These are phyloP conservation scores for Neoarius graeffei DNA, from an alignment of 2,113 vertebrate genomes.

Conservation along the genomic window DNA sequence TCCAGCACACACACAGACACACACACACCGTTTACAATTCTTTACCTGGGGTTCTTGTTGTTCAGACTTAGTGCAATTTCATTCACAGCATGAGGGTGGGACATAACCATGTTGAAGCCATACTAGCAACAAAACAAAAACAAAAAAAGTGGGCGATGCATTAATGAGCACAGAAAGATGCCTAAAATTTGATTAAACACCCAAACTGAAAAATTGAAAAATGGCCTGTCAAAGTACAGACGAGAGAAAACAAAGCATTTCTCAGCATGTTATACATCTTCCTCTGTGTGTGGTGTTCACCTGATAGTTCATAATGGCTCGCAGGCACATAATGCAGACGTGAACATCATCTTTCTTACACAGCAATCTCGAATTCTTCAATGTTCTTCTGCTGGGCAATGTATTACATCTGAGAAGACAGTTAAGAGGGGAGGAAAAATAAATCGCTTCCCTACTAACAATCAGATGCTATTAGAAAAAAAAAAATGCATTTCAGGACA, in stretches of 20 bases:
- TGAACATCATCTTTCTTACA: slow-evolving; percentile 97
- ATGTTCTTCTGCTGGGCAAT: slow-evolving; percentile 85
- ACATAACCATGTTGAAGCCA: slow-evolving; percentile 98
- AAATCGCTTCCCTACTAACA: neutral
- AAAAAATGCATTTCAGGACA: neutral
- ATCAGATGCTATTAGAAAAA: neutral
- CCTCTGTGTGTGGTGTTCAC: slow-evolving; percentile 61
- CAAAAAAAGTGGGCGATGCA: slow-evolving; percentile 41
- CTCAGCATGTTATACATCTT: neutral
- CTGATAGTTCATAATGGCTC: slow-evolving; percentile 99
- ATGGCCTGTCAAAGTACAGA: slow-evolving; percentile 12
- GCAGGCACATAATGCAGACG: slow-evolving; percentile 94
- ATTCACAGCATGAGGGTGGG: slow-evolving; percentile 93
- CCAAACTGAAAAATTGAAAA: slow-evolving; percentile 41
- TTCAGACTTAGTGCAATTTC: slow-evolving; percentile 98
- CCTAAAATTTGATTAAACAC: slow-evolving; percentile 40
- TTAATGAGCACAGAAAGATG: slow-evolving; percentile 40
- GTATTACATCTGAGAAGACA: slow-evolving; percentile 81
- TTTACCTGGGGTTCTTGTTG: slow-evolving; percentile 93
- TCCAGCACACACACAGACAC: slow-evolving; percentile 11
- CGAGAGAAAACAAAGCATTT: slow-evolving; percentile 46
- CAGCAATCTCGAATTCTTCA: slow-evolving; percentile 93
- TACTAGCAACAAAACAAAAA: slow-evolving; percentile 74
- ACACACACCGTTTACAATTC: slow-evolving; percentile 24
- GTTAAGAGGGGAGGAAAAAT: slow-evolving; percentile 4